Conservation (phyloP, 2,888 invertebrate genomes). For the Agrochola macilenta region DNA sequence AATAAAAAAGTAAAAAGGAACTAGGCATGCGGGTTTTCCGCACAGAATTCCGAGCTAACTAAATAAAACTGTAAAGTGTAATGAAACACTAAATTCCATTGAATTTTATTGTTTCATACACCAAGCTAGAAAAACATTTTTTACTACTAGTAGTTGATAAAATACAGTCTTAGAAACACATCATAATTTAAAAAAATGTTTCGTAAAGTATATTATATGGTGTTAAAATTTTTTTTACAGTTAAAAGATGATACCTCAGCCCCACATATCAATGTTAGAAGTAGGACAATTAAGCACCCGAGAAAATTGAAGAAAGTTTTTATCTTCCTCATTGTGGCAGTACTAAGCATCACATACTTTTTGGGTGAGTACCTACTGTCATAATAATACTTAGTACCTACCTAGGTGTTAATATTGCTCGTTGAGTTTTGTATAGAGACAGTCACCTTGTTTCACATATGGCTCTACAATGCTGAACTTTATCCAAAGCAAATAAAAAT, state of each 20-base stretch:
- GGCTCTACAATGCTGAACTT: background rate
- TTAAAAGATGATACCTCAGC: slow-evolving; percentile 87
- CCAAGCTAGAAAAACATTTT: background rate
- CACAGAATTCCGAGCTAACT: background rate
- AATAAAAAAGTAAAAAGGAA: too few species aligned
- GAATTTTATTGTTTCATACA: slow-evolving; percentile 25
- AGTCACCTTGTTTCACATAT: too few species aligned
- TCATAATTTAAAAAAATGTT: background rate
- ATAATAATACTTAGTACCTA: background rate
- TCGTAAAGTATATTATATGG: background rate
- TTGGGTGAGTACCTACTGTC: slow-evolving; percentile 78
- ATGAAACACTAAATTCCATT: slow-evolving; percentile 13
- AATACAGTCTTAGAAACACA: background rate
- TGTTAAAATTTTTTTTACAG: slow-evolving; percentile 65
- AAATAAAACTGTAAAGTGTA: background rate
- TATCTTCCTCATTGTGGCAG: slow-evolving; percentile 82
- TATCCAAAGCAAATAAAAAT: too few species aligned
- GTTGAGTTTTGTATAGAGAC: background rate
- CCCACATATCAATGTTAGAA: slow-evolving; percentile 80
- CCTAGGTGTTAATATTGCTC: background rate
- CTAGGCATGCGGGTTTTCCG: background rate
- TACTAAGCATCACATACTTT: slow-evolving; percentile 84
- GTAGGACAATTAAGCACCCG: slow-evolving; percentile 81
- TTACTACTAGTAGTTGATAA: background rate
- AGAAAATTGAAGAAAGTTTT: slow-evolving; percentile 84